Evolutionary conservation across 2,113 vertebrate genomes (phyloP).

Genomic region (Zapornia atra): DNA sequence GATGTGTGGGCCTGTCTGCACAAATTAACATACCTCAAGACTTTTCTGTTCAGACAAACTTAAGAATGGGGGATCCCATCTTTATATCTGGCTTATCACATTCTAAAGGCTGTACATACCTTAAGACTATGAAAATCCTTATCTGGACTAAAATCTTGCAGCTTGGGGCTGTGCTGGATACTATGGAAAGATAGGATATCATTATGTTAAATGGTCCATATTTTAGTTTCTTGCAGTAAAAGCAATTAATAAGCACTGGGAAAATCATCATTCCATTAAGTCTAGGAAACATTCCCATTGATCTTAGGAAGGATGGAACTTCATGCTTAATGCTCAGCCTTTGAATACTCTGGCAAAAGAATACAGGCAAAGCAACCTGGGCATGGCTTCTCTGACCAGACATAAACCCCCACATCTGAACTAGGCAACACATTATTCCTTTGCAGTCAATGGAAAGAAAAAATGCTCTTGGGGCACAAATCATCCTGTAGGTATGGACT

Average conservation of each 20-base stretch:
- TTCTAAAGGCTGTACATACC: background rate
- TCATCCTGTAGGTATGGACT: background rate
- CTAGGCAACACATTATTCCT: background rate
- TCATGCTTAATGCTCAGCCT: background rate
- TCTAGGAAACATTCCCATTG: background rate
- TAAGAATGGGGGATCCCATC: background rate
- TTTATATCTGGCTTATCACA: background rate
- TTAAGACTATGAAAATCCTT: background rate
- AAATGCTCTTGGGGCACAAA: background rate
- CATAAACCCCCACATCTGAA: background rate
- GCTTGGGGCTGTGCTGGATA: background rate
- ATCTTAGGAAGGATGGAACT: background rate
- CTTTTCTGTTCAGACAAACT: background rate
- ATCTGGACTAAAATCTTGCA: background rate
- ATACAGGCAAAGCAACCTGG: background rate
- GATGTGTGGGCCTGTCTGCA: background rate
- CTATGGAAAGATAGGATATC: background rate
- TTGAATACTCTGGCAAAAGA: background rate
- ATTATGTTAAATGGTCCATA: background rate
- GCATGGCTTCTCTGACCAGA: background rate
- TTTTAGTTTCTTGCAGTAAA: background rate
- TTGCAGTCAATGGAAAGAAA: background rate
- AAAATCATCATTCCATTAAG: background rate
- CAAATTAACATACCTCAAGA: background rate
- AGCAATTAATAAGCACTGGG: background rate